Evolutionary conservation across 2,888 invertebrate species (phyloP).

Genomic region (Embidobia sp.): DNA sequence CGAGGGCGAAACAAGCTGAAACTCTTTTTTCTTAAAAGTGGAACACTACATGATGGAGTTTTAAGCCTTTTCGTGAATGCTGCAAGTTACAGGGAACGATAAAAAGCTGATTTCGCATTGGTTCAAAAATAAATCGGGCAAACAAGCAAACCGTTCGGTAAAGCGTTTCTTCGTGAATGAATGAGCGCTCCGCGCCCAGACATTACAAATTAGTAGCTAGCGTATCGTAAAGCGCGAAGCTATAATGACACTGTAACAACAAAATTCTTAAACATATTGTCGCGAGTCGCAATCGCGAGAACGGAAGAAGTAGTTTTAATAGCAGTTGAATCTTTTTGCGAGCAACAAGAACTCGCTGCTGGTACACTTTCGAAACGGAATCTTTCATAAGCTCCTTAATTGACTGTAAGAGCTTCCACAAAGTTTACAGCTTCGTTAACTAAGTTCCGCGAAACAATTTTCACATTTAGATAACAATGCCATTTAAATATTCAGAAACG

Average conservation of each 20-base stretch:
- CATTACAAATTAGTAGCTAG: slow-evolving; percentile 3
- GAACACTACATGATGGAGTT: no score
- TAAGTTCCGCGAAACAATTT: slow-evolving; percentile 50
- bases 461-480: slow-evolving; percentile 51
- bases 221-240: slow-evolving; percentile 1
- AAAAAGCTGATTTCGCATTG: no score
- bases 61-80: no score
- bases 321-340: slow-evolving; percentile 42
- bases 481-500: slow-evolving; percentile 42
- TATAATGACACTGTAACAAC: slow-evolving; percentile 16
- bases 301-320: slow-evolving; percentile 41
- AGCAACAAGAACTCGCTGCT: slow-evolving; percentile 18
- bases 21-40: no score
- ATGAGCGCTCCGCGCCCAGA: neutral
- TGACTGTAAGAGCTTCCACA: slow-evolving; percentile 52
- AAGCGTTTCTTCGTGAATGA: slow-evolving; percentile 7
- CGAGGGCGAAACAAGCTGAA: no score
- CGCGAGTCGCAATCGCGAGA: slow-evolving; percentile 1
- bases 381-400: slow-evolving; percentile 61
- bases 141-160: neutral
- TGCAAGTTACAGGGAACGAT: no score
- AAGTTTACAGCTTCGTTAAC: slow-evolving; percentile 60
- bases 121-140: neutral
- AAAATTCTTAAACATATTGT: slow-evolving; percentile 45
- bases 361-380: slow-evolving; percentile 48